Conservation (phyloP, 1,140 invertebrate species). For the Drosophila burlai region DNA sequence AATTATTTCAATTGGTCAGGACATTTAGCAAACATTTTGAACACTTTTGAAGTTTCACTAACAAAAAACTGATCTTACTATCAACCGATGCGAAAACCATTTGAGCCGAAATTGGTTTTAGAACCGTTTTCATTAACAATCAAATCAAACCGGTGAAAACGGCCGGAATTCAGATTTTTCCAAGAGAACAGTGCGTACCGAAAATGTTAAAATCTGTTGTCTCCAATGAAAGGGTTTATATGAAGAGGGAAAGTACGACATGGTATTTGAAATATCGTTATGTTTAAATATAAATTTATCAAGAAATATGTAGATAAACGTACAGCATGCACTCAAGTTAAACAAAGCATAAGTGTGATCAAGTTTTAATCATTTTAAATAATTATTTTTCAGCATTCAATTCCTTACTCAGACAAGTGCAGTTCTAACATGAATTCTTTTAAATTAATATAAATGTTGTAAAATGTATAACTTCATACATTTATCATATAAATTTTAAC, state of each 20-base stretch:
- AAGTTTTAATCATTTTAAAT: too few species aligned
- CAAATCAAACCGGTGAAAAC: constrained; percentile 10
- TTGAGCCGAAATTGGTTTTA: not conserved
- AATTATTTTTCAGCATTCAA: not conserved
- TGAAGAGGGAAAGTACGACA: not conserved
- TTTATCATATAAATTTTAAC: too few species aligned
- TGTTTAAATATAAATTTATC: too few species aligned
- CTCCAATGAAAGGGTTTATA: not conserved
- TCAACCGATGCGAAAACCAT: not conserved
- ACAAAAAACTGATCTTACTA: not conserved
- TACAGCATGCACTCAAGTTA: too few species aligned
- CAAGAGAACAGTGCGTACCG: constrained; percentile 8
- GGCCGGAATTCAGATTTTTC: not conserved
- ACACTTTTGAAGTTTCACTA: too few species aligned
- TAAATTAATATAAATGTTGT: not conserved
- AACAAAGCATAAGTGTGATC: too few species aligned
- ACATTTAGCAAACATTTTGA: not conserved
- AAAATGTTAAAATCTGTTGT: not conserved
- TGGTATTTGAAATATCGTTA: not conserved
- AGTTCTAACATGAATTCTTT: not conserved
- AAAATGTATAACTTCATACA: not conserved
- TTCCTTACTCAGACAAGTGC: not conserved
- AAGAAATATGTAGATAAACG: too few species aligned
- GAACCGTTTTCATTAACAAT: not conserved
- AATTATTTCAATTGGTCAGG: too few species aligned